Evolutionary conservation across 2,888 invertebrate genomes (phyloP).

Genomic region (Lymantria monacha): DNA sequence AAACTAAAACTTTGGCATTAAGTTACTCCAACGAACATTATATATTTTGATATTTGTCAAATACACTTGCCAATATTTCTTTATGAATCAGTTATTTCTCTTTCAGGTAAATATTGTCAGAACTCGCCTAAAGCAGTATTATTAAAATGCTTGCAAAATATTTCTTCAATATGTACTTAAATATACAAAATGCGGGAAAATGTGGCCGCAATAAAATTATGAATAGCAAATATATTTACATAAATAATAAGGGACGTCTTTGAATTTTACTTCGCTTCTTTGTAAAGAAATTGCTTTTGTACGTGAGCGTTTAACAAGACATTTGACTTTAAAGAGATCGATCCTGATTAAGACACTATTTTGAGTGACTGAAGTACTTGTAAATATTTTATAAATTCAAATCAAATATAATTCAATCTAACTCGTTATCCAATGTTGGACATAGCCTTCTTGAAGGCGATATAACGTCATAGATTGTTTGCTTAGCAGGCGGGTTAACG

Average conservation of each 20-base stretch:
- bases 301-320: neutral
- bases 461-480: no score
- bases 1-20: no score
- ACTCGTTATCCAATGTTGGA: no score
- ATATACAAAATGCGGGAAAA: slow-evolving; percentile 4
- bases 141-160: slow-evolving; percentile 6
- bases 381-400: no score
- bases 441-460: no score
- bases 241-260: slow-evolving; percentile 4
- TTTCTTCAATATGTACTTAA: slow-evolving; percentile 5
- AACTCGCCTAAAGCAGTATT: slow-evolving; percentile 1
- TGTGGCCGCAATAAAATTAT: slow-evolving; percentile 1
- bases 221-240: slow-evolving; percentile 10
- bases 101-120: neutral
- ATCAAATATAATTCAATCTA: no score
- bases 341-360: no score
- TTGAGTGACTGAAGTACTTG: neutral
- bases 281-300: neutral
- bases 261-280: neutral
- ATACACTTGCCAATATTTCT: neutral
- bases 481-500: no score
- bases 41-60: neutral
- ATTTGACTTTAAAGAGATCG: no score
- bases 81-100: neutral
- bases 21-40: neutral